These are phyloP conservation scores for Idaea straminata DNA, from an alignment of 2,888 invertebrate genomes.

Conservation along the genomic window DNA sequence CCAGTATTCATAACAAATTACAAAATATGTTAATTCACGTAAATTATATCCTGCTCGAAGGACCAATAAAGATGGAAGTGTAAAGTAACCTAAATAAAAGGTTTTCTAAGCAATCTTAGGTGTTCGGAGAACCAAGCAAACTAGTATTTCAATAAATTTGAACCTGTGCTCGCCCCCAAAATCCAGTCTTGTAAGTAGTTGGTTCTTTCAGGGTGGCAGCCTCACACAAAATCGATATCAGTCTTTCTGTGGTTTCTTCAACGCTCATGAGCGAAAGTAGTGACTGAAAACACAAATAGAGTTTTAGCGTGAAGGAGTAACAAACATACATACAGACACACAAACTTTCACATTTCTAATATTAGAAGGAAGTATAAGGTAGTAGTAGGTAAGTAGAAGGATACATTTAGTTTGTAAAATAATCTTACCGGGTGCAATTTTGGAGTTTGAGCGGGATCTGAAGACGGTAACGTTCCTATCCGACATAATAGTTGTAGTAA, in stretches of 20 bases:
- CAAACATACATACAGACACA: too few species aligned
- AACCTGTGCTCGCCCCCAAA: slow-evolving; percentile 95
- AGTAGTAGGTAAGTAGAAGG: too few species aligned
- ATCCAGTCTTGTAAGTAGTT: slow-evolving; percentile 93
- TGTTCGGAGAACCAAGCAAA: too few species aligned
- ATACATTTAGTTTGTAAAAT: neutral
- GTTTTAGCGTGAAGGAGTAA: too few species aligned
- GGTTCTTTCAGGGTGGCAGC: slow-evolving; percentile 90
- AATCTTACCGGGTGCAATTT: slow-evolving; percentile 82
- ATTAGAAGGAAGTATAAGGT: too few species aligned
- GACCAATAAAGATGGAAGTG: too few species aligned
- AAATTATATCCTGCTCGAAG: too few species aligned
- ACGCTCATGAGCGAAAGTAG: slow-evolving; percentile 92
- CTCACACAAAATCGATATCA: slow-evolving; percentile 93
- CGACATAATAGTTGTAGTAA: slow-evolving; percentile 92
- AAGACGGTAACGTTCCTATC: slow-evolving; percentile 85
- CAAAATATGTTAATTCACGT: too few species aligned
- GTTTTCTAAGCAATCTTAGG: too few species aligned
- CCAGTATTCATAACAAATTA: too few species aligned
- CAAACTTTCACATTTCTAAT: too few species aligned
- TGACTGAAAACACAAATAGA: slow-evolving; percentile 62
- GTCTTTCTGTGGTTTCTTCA: slow-evolving; percentile 88
- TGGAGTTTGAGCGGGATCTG: slow-evolving; percentile 67
- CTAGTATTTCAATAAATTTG: slow-evolving; percentile 2
- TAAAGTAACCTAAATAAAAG: too few species aligned